These are phyloP conservation scores for Hypena proboscidalis DNA, from an alignment of 2,888 invertebrate genomes.

Conservation along the genomic window DNA sequence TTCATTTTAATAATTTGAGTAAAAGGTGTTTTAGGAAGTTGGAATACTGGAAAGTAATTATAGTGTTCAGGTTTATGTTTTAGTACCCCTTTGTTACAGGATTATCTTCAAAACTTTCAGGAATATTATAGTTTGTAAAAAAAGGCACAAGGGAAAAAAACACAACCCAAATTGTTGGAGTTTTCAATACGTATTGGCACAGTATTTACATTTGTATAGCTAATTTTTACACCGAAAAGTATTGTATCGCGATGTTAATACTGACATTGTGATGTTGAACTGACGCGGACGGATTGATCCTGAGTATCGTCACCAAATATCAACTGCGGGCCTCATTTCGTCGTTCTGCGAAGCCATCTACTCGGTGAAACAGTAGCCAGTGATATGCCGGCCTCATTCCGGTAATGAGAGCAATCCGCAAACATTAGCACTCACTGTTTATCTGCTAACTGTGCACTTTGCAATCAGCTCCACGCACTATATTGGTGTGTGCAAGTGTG, in stretches of 20 bases:
- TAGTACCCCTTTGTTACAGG: too few relatives aligned
- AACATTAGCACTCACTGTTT: slow-evolving; percentile 75
- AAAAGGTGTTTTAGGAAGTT: slow-evolving; percentile 49
- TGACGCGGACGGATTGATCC: too few relatives aligned
- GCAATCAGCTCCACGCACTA: slow-evolving; percentile 64
- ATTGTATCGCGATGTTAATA: too few relatives aligned
- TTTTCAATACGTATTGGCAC: too few relatives aligned
- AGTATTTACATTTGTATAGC: too few relatives aligned
- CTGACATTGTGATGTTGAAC: too few relatives aligned
- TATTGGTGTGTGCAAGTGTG: slow-evolving; percentile 42
- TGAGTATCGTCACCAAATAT: too few relatives aligned
- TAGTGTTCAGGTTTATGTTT: slow-evolving; percentile 32
- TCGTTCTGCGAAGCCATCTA: slow-evolving; percentile 21
- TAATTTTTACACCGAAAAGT: too few relatives aligned
- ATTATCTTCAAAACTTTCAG: too few relatives aligned
- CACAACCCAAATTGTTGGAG: too few relatives aligned
- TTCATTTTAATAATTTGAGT: slow-evolving; percentile 75
- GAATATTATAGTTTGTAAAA: too few relatives aligned
- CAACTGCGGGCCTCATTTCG: slow-evolving; percentile 17
- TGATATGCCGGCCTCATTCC: slow-evolving; percentile 71
- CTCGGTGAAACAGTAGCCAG: slow-evolving; percentile 19
- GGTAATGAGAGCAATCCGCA: slow-evolving; percentile 76
- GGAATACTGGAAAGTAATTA: slow-evolving; percentile 37
- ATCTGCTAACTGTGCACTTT: slow-evolving; percentile 67
- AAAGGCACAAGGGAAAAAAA: too few relatives aligned